phyloP scores from a whole-genome alignment of 2,797 vertebrate species.

The Parauchenoglanis ngamensis region DNA sequence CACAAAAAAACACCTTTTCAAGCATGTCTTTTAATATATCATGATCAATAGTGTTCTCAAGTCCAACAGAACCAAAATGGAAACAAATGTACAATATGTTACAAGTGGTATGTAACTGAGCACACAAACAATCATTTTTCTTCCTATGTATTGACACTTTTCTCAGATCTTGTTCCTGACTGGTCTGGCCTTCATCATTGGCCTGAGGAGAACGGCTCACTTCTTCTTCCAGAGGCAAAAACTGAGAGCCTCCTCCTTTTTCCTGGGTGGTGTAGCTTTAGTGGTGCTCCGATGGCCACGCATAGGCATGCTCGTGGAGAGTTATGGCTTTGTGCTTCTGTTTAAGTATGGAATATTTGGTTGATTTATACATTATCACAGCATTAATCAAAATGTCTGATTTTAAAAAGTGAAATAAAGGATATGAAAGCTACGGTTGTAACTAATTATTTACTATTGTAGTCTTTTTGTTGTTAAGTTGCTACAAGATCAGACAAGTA shows the following conservation, averaged over 20 bases:
- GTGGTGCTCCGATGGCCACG: constrained; percentile 86
- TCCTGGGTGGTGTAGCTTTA: constrained; percentile 81
- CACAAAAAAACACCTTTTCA: neutral
- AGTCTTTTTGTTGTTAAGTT: neutral
- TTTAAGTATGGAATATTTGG: constrained; percentile 77
- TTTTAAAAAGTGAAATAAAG: neutral
- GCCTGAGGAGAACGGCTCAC: constrained; percentile 76
- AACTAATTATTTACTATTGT: neutral
- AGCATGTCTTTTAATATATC: neutral
- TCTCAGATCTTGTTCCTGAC: constrained; percentile 84
- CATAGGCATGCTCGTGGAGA: constrained; percentile 85
- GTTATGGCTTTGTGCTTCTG: constrained; percentile 83
- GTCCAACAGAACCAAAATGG: neutral
- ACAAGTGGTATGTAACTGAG: neutral
- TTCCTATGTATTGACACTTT: neutral
- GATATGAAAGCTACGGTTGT: neutral
- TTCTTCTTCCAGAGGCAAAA: constrained; percentile 91
- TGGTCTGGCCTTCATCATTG: constrained; percentile 83
- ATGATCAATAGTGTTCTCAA: neutral
- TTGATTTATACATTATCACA: neutral
- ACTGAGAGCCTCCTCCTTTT: constrained; percentile 83
- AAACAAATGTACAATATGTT: neutral
- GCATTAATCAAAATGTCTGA: neutral
- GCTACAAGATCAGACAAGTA: neutral
- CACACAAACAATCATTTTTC: neutral